A percentile compares a stretch with the other conserved stretches of the same genome.
phyloP scores from a whole-genome alignment of 2,797 vertebrate species.

The Lophius americanus region DNA sequence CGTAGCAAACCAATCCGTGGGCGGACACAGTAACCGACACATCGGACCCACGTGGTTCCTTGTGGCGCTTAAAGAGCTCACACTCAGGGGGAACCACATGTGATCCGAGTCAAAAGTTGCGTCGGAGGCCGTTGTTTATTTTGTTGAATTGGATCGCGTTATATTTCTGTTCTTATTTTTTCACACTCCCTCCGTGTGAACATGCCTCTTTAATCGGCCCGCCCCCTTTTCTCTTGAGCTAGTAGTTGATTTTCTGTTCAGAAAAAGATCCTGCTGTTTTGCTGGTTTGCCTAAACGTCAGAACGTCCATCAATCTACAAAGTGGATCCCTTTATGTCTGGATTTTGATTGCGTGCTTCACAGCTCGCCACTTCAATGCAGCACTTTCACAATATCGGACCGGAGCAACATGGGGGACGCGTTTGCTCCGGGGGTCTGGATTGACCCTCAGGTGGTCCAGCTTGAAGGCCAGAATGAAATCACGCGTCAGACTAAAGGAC shows the following conservation, averaged over 20 bases:
- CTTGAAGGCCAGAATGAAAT: constrained; percentile 1
- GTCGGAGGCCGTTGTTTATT: background rate
- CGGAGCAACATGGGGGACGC: background rate
- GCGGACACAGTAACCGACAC: constrained; percentile 14
- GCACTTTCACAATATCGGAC: background rate
- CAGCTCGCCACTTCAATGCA: constrained; percentile 5
- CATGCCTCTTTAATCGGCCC: background rate
- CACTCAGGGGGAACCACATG: no score
- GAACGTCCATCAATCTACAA: constrained; percentile 34
- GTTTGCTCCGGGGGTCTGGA: background rate
- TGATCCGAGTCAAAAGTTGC: no score
- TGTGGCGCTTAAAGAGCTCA: no score
- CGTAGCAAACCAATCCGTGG: constrained; percentile 13
- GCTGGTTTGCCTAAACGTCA: constrained; percentile 26
- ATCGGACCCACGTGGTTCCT: no score
- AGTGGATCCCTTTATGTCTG: constrained; percentile 10
- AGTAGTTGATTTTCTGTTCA: constrained; percentile 28
- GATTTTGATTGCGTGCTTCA: constrained; percentile 4
- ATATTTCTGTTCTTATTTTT: background rate
- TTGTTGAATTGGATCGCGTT: background rate
- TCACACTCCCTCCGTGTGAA: background rate
- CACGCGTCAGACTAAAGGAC: background rate
- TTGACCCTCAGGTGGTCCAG: background rate
- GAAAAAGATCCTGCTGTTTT: constrained; percentile 9
- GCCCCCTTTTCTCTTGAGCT: constrained; percentile 12